phyloP scores from a whole-genome alignment of 2,797 vertebrate genomes.

The Erpetoichthys calabaricus region DNA sequence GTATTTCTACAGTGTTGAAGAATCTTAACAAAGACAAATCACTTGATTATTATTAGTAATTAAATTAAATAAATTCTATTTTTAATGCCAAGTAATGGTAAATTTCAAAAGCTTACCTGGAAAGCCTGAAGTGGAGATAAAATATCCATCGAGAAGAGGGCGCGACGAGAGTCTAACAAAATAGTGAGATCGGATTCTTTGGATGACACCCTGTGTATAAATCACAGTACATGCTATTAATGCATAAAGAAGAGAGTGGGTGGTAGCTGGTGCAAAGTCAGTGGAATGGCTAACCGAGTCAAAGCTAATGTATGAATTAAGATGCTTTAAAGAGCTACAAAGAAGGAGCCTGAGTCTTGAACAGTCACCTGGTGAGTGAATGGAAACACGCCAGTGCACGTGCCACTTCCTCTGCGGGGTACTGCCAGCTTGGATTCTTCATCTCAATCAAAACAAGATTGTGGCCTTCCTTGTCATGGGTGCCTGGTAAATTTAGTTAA shows the following conservation, averaged over 20 bases:
- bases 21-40: no score
- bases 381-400: conserved; percentile 46
- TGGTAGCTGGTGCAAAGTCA: no score
- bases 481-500: conserved; percentile 31
- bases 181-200: conserved; percentile 53
- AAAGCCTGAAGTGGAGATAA: not conserved
- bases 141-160: conserved; percentile 26
- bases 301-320: no score
- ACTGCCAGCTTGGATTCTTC: conserved; percentile 26
- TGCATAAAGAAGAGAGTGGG: no score
- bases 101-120: not conserved
- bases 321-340: not conserved
- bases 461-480: conserved; percentile 50
- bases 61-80: no score
- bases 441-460: conserved; percentile 38
- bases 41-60: no score
- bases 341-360: not conserved
- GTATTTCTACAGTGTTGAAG: no score
- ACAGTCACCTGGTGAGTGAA: conserved; percentile 43
- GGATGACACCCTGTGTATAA: conserved; percentile 7
- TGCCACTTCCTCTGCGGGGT: conserved; percentile 30
- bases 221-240: no score
- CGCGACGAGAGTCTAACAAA: conserved; percentile 46
- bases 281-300: no score
- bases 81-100: no score